These are phyloP conservation scores for Cyclura pinguis DNA, from an alignment of 2,797 vertebrate species.

Conservation along the genomic window DNA sequence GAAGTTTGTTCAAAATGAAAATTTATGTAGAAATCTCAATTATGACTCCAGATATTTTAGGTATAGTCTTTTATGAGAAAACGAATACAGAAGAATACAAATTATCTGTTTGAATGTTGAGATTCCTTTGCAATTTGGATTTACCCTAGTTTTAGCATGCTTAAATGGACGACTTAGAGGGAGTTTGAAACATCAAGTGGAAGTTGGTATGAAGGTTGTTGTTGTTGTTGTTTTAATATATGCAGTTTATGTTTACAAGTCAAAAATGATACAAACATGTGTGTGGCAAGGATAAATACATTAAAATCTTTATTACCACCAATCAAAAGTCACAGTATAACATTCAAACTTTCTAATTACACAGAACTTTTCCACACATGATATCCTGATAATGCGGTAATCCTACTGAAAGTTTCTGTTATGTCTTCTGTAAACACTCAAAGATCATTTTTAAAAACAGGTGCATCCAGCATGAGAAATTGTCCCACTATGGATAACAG, in stretches of 20 bases:
- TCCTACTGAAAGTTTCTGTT: neutral
- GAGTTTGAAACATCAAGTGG: neutral
- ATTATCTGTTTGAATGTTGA: neutral
- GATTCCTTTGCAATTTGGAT: neutral
- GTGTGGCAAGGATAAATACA: neutral
- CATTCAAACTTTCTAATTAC: neutral
- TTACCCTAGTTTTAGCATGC: neutral
- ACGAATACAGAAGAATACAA: no score
- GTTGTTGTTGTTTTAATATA: neutral
- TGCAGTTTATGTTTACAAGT: neutral
- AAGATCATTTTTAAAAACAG: neutral
- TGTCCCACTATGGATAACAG: neutral
- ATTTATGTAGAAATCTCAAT: no score
- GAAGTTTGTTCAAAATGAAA: no score
- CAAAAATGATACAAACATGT: neutral
- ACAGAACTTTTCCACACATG: neutral
- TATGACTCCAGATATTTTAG: no score
- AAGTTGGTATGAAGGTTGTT: neutral
- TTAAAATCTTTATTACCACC: neutral
- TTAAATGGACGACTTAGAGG: neutral
- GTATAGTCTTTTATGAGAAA: no score
- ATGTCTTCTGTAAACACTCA: neutral
- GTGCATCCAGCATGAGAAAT: neutral
- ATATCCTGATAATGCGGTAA: neutral
- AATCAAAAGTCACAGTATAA: neutral